Conservation (phyloP, 2,888 invertebrate genomes). For the Embidobia sp. region DNA sequence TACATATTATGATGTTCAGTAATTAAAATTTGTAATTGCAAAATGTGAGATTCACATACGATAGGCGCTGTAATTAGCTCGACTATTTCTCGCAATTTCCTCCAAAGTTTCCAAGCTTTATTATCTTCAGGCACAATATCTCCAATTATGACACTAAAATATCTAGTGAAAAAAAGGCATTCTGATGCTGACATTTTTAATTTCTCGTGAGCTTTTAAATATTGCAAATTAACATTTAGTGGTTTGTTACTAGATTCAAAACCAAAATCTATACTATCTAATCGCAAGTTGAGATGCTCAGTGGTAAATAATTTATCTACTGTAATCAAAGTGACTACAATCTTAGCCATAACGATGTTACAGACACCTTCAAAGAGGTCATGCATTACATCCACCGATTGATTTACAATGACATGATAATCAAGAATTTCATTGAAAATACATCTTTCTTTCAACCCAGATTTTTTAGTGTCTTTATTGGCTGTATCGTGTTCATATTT, state of each 20-base stretch:
- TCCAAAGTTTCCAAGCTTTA: constrained; percentile 15
- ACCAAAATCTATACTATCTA: constrained; percentile 12
- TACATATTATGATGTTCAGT: constrained; percentile 6
- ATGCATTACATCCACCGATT: constrained; percentile 4
- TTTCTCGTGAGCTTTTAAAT: constrained; percentile 19
- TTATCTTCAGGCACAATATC: constrained; percentile 9
- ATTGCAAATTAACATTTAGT: constrained; percentile 5
- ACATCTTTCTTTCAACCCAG: neutral
- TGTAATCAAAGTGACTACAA: constrained; percentile 1
- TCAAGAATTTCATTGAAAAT: neutral
- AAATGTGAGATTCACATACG: constrained; percentile 1
- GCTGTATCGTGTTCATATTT: neutral
- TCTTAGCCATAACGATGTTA: constrained; percentile 4
- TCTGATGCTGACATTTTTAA: constrained; percentile 27
- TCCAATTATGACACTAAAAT: constrained; percentile 23
- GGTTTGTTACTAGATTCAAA: constrained; percentile 27
- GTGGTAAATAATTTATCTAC: constrained; percentile 7
- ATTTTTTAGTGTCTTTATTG: constrained; percentile 4
- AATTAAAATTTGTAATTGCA: constrained; percentile 2
- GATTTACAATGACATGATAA: neutral
- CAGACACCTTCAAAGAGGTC: constrained; percentile 7
- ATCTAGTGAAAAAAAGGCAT: constrained; percentile 14
- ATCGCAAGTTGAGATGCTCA: constrained; percentile 4
- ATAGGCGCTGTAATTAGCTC: constrained; percentile 1
- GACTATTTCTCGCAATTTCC: constrained; percentile 7